Evolutionary conservation across 2,888 invertebrate genomes (phyloP), one percentile per base, ranked within the genome.

Genomic region (Allygus modestus): DNA sequence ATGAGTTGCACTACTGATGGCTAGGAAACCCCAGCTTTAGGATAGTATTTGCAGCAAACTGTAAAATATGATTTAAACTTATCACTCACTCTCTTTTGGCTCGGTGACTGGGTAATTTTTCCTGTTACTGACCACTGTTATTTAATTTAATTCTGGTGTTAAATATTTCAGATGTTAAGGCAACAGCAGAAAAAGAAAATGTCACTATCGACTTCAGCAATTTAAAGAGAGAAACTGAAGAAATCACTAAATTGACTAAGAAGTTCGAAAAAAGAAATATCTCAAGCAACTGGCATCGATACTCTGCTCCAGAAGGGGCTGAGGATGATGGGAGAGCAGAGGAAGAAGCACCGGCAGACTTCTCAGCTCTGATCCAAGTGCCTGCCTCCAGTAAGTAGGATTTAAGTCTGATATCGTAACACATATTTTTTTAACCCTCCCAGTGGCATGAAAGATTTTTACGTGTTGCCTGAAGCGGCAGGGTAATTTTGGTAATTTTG

Each of bases 161-260:
- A 37, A 37, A 65, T 28, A 65, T 65, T 65, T 28, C 28, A 65
- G 65, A 31, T 28, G 15, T 0, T 15, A 65, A 65, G 31, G 28
- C 15, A 31, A 26, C 37, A 37, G 20, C 33, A 37, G 41, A 41
- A 20, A 46, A 46, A 51, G 75, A 43, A 23, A 77, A 51, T 20
- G 46, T 77, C 26, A n/a, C 12, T 1, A 41, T 77, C n/a, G 75
- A 77, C 28, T 43, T 41, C 46, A 77, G 75, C 28, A 77, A 77
- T 28, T 46, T 77, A 17, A 77, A 77, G 41, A 43, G 75, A 77
- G 75, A 77, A 46, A 77, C 75, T 28, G 75, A 77, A 77, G 75
- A 77, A 17, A 77, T 77, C 46, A 5, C 75, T 2, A 77, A 51
- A 28, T 20, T 77, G 46, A 77, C 75, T 0, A 77, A 77, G 75